These are phyloP conservation scores for Pecten maximus DNA, from an alignment of 2,888 invertebrate species.

Conservation along the genomic window DNA sequence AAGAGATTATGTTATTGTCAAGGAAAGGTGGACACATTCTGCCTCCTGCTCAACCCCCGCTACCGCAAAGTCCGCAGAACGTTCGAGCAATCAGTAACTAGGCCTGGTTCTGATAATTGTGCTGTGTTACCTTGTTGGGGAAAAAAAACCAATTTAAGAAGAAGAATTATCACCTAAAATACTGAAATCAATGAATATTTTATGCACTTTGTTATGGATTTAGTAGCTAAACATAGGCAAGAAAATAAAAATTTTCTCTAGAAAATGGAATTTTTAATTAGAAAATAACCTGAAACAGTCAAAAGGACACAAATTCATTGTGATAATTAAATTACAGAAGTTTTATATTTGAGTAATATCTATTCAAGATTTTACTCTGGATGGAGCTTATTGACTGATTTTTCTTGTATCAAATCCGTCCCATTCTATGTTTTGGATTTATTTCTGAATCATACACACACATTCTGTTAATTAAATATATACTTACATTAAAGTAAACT, in stretches of 20 bases:
- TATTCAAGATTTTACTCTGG: too few species aligned
- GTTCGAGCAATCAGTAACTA: conserved; percentile 69
- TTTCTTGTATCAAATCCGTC: background rate
- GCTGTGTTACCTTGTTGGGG: background rate
- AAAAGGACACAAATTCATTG: background rate
- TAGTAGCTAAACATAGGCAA: too few species aligned
- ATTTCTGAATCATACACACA: background rate
- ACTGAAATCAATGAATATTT: background rate
- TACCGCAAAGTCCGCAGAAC: conserved; percentile 72
- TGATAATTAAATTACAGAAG: too few species aligned
- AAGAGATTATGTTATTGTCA: conserved; percentile 82
- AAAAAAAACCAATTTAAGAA: background rate
- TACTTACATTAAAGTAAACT: background rate
- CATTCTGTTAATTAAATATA: background rate
- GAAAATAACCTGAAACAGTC: background rate
- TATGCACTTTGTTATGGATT: background rate
- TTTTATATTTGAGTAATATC: too few species aligned
- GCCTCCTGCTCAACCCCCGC: conserved; percentile 81
- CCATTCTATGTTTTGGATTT: background rate
- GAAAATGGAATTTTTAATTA: too few species aligned
- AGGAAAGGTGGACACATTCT: conserved; percentile 83
- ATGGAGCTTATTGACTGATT: background rate
- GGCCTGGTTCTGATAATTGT: background rate
- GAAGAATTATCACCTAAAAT: background rate
- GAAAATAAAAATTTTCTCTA: too few species aligned